Evolutionary conservation across 2,888 invertebrate genomes (phyloP).

Genomic region (Priocnemis perturbator): DNA sequence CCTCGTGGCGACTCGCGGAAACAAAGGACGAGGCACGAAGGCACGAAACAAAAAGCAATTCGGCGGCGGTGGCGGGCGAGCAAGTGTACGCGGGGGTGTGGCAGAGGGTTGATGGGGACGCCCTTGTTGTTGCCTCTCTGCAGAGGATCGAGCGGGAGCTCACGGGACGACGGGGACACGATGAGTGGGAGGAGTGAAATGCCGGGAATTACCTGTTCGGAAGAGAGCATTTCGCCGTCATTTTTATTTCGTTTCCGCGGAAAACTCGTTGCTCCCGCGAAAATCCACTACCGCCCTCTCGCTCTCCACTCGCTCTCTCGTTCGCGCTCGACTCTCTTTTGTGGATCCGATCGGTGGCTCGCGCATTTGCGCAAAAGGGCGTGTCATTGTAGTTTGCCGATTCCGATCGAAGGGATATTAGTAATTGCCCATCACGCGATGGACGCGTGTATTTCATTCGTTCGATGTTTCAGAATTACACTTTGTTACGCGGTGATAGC

Average conservation of each 20-base stretch:
- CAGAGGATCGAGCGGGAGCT: slow-evolving; percentile 37
- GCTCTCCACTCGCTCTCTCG: slow-evolving; percentile 13
- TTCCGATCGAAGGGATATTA: too few species aligned
- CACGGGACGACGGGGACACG: slow-evolving; percentile 24
- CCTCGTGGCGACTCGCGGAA: slow-evolving; percentile 69
- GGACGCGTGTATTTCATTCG: too few species aligned
- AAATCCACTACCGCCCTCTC: slow-evolving; percentile 20
- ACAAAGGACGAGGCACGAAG: slow-evolving; percentile 62
- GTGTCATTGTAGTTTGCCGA: too few species aligned
- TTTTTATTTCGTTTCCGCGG: slow-evolving; percentile 63
- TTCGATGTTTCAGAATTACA: too few species aligned
- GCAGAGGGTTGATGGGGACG: slow-evolving; percentile 35
- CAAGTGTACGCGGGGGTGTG: slow-evolving; percentile 31
- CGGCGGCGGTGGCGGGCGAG: slow-evolving; percentile 37
- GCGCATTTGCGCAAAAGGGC: too few species aligned
- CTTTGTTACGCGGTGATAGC: too few species aligned
- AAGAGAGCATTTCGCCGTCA: slow-evolving; percentile 66
- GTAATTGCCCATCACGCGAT: too few species aligned
- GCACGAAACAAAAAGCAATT: slow-evolving; percentile 69
- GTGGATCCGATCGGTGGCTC: too few species aligned
- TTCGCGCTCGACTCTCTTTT: background rate
- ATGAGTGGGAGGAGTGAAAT: slow-evolving; percentile 55
- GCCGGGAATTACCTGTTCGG: slow-evolving; percentile 70
- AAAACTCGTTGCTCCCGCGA: slow-evolving; percentile 44
- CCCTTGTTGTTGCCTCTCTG: slow-evolving; percentile 46